A percentile compares a stretch with the other conserved stretches of the same genome.
Conservation (phyloP, 2,888 invertebrate genomes). For the Luffia ferchaultella region DNA sequence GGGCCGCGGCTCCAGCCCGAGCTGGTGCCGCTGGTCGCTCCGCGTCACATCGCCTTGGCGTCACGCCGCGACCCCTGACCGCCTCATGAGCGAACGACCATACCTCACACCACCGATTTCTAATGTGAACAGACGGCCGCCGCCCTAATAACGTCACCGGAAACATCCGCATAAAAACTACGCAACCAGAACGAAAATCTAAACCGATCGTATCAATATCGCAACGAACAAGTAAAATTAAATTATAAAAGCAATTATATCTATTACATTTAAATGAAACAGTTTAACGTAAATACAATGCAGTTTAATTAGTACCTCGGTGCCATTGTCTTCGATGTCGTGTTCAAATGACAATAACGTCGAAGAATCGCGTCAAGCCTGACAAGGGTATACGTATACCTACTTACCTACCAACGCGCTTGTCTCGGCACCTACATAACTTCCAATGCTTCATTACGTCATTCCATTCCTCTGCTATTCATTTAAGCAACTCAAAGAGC, state of each 20-base stretch:
- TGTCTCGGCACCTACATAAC: too few relatives aligned
- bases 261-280: too few relatives aligned
- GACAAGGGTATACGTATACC: too few relatives aligned
- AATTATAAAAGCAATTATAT: conserved; percentile 8
- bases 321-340: too few relatives aligned
- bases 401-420: too few relatives aligned
- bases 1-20: conserved; percentile 59
- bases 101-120: conserved; percentile 46
- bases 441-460: too few relatives aligned
- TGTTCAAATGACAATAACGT: too few relatives aligned
- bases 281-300: too few relatives aligned
- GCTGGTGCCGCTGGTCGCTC: conserved; percentile 57
- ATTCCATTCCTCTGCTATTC: too few relatives aligned
- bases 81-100: conserved; percentile 30
- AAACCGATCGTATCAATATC: conserved; percentile 20
- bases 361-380: too few relatives aligned
- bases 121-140: conserved; percentile 17
- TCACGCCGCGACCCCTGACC: conserved; percentile 34
- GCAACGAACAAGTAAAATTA: conserved; percentile 15
- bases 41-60: conserved; percentile 24
- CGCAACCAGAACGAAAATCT: conserved; percentile 19
- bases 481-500: not conserved
- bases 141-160: too few relatives aligned
- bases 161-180: conserved; percentile 16
- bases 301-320: too few relatives aligned